Evolutionary conservation across 2,888 invertebrate genomes (phyloP).

Genomic region (Amorpha juglandis): DNA sequence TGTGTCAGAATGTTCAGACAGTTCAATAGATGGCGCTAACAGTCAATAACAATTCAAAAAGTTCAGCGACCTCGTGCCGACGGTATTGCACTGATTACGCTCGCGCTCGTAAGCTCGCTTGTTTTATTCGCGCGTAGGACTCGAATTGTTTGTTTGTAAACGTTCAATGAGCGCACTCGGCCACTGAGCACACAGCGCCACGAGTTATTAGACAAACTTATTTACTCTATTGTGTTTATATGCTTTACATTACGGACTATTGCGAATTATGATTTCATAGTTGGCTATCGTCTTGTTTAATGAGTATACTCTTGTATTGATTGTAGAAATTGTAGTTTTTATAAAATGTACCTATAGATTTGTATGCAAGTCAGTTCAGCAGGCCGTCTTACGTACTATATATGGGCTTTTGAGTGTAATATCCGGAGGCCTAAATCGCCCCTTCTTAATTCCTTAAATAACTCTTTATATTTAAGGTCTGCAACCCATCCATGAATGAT

Average conservation of each 20-base stretch:
- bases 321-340: too few species aligned
- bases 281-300: too few species aligned
- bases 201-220: slow-evolving; percentile 23
- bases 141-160: slow-evolving; percentile 34
- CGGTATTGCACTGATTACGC: slow-evolving; percentile 36
- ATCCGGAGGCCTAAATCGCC: too few species aligned
- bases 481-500: too few species aligned
- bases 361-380: too few species aligned
- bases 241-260: background rate
- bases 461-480: too few species aligned
- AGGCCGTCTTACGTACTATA: too few species aligned
- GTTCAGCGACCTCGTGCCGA: slow-evolving; percentile 18
- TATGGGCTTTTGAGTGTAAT: too few species aligned
- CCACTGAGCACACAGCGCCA: slow-evolving; percentile 6
- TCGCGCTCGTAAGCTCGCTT: slow-evolving; percentile 29
- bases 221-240: background rate
- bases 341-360: too few species aligned
- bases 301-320: too few species aligned
- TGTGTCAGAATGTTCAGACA: background rate
- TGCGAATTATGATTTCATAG: background rate
- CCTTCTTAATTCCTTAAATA: too few species aligned
- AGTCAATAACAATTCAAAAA: background rate
- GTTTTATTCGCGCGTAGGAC: slow-evolving; percentile 42
- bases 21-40: slow-evolving; percentile 39
- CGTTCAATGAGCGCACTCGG: slow-evolving; percentile 32